Evolutionary conservation across 2,888 invertebrate genomes (phyloP), one percentile per base, ranked within the genome.

Genomic region (Lycophotia porphyrea): DNA sequence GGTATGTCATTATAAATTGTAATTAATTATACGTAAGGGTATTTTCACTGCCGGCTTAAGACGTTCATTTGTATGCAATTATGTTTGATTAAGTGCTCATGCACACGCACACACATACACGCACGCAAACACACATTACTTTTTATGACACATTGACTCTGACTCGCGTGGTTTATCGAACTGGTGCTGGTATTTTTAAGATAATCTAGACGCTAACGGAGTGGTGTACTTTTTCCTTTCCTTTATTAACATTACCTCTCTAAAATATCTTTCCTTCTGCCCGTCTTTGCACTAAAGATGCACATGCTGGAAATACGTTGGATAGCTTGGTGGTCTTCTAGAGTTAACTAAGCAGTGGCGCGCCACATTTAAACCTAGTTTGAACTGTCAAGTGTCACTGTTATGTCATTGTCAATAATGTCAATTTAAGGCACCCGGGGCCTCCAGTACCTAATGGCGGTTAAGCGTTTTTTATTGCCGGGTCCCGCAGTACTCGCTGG

Each of bases 31-130:
- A 70, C 49, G 47, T 66, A 61, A 55, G 68, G 77, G 49, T 77
- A 80, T 82, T 87, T 87, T 84, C 84, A 86, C 82, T 87, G 70
- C 84, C 88, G 82, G 82, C 72, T 75, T 76, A 36, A 64, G 47
- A 77, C 63, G 84, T 66, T 76, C 55, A 82, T 81, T 81, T 84
- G 71, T 84, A 71, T 84, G 85, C 85, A 84, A 84, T 78, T 76
- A 74, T 81, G 71, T 81, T 73, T 79, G 80, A 73, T 82, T 76
- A 71, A 66, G 66, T 81, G 74, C 66, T 76, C 60, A 72, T 15
- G 82, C 52, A 61, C 71, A 76, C 27, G 47, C 21, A 31, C 13
- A 52, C 24, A 52, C n/a, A 42, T 42, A 5, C 5, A 27, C n/a
- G n/a, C n/a, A 67, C 34, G 42, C 21, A 71, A 3, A 55, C 15